Base-by-base conservation (phyloP, 2,888 invertebrate genomes). In the Lissocephala sabroskyi region DNA sequence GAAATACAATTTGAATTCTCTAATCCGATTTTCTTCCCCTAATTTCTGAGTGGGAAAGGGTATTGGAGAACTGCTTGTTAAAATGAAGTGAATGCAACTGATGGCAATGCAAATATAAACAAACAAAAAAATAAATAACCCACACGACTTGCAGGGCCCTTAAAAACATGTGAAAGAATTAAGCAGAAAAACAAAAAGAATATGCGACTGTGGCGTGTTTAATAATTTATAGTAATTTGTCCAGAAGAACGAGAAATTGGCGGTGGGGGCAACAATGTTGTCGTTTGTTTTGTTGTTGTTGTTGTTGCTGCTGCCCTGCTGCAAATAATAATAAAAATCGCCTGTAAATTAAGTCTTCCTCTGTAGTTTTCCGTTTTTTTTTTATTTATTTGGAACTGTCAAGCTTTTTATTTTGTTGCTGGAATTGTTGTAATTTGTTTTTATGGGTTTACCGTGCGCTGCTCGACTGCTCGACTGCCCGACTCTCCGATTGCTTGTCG, bases 221-320 rank as follows among this genome's bases (percentile, higher is more conserved):
- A 56, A 56, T 58, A 56, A 56, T 73, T 76, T 76, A 76, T 73
- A 65, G 62, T 61, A 68, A 73, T 56, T 73, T 73, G 74, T 47
- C 0, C 4, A 36, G 10, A 17, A 59, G 62, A 47, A 42, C 30
- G 46, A 50, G 42, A 62, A 23, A 59, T 59, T 41, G 47, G 51
- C 29, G 26, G 13, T 3, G n/a, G 10, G 40, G 42, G 37, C 39
- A 6, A 19, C n/a, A 28, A 28, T 17, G 14, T 30, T 37, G 37
- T 18, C 16, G 18, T 45, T 35, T 23, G 19, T 10, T 23, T 23
- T 10, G 9, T 16, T 35, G 36, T 43, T 16, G 16, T 43, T 32
- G 32, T 48, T 5, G 32, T 39, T 36, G 29, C 42, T 26, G 33
- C 49, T 61, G 36, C 17, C 40, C 2, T 6, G 41, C 28, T 18